phyloP scores from a whole-genome alignment of 2,797 vertebrate species.

The Graptemys geographica region DNA sequence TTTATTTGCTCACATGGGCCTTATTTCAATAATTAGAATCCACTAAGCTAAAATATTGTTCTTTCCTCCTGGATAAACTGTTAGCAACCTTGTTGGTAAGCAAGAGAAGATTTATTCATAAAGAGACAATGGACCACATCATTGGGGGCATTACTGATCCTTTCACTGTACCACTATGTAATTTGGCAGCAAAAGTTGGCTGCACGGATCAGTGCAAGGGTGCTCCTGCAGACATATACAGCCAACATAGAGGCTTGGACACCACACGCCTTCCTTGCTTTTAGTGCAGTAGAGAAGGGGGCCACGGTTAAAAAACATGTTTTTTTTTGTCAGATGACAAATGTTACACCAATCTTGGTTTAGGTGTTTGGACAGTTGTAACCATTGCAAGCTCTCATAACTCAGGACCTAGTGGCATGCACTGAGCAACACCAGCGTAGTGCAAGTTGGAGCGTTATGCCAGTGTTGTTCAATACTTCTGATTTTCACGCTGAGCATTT shows the following conservation, averaged over 20 bases:
- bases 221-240: rapidly evolving
- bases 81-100: background rate
- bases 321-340: rapidly evolving
- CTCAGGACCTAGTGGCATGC: rapidly evolving
- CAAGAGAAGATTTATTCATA: background rate
- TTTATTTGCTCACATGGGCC: background rate
- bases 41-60: constrained; percentile 5
- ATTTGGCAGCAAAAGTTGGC: too few species aligned
- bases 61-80: background rate
- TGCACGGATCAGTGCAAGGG: rapidly evolving
- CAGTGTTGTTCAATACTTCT: background rate
- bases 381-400: rapidly evolving
- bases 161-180: rapidly evolving
- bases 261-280: background rate
- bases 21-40: constrained; percentile 30
- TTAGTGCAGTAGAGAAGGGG: rapidly evolving
- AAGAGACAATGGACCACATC: background rate
- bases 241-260: rapidly evolving
- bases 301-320: rapidly evolving
- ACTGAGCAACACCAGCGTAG: rapidly evolving
- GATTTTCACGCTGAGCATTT: rapidly evolving
- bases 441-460: background rate
- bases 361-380: background rate
- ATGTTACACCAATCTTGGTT: rapidly evolving
- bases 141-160: rapidly evolving